phyloP scores from a whole-genome alignment of 2,113 vertebrate species.

The Microcebus jonahi region DNA sequence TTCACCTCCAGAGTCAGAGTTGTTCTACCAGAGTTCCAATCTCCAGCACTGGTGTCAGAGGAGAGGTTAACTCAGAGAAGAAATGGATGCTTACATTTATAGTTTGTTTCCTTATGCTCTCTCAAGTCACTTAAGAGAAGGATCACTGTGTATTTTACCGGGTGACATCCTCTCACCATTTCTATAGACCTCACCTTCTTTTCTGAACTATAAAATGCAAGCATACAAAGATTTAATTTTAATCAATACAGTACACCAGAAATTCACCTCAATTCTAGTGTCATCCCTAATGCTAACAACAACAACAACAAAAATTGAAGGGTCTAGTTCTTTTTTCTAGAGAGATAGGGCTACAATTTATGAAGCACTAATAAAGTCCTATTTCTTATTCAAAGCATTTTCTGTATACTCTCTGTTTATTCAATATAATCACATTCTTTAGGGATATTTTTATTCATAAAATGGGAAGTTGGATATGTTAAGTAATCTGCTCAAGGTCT shows the following conservation, averaged over 20 bases:
- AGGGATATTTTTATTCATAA: neutral
- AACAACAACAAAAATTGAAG: neutral
- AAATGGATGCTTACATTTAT: neutral
- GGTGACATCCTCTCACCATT: neutral
- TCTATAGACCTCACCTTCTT: neutral
- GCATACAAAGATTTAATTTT: neutral
- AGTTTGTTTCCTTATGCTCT: neutral
- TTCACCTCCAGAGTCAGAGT: neutral
- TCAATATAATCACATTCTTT: neutral
- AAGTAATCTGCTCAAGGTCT: neutral
- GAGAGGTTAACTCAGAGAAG: neutral
- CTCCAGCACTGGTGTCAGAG: neutral
- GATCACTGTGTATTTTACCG: neutral
- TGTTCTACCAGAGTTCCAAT: neutral
- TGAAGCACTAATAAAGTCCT: neutral
- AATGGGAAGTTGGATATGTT: neutral
- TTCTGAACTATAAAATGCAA: neutral
- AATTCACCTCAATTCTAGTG: neutral
- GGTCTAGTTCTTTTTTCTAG: neutral
- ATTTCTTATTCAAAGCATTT: neutral
- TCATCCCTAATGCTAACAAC: neutral
- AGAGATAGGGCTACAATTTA: neutral
- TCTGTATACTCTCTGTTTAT: neutral
- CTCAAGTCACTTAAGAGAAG: neutral
- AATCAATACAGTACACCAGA: neutral